Conservation (phyloP, 2,888 invertebrate genomes). For the Synanthedon myopaeformis region DNA sequence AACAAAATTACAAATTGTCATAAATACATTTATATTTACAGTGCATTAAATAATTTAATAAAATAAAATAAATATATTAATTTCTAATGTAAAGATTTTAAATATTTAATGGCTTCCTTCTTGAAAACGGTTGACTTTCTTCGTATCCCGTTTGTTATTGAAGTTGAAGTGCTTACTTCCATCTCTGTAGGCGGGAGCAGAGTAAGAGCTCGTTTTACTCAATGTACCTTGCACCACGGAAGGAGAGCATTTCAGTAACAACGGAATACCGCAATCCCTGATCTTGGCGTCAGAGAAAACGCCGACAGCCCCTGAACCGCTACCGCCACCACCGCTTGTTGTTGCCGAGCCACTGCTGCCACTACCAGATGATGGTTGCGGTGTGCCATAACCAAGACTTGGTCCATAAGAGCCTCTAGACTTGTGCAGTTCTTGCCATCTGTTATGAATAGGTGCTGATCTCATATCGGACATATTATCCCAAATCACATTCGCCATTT, state of each 20-base stretch:
- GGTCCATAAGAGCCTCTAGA: slow-evolving; percentile 29
- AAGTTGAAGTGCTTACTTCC: slow-evolving; percentile 29
- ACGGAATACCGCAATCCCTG: slow-evolving; percentile 12
- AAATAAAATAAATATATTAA: too few relatives aligned
- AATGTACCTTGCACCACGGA: slow-evolving; percentile 43
- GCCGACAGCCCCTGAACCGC: slow-evolving; percentile 30
- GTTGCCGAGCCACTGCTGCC: too few relatives aligned
- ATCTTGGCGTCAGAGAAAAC: slow-evolving; percentile 50
- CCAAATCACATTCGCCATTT: slow-evolving; percentile 23
- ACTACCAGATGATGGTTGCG: too few relatives aligned
- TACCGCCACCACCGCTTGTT: slow-evolving; percentile 7
- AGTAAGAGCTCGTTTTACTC: slow-evolving; percentile 24
- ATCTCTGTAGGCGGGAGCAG: slow-evolving; percentile 16
- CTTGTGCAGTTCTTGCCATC: neutral
- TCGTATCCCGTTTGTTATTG: slow-evolving; percentile 43
- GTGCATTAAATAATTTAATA: too few relatives aligned
- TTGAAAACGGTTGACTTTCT: slow-evolving; percentile 11
- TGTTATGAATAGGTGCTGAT: neutral
- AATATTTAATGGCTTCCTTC: too few relatives aligned
- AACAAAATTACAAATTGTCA: too few relatives aligned
- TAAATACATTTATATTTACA: too few relatives aligned
- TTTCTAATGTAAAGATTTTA: too few relatives aligned
- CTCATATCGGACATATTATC: slow-evolving; percentile 18
- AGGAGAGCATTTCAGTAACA: slow-evolving; percentile 53
- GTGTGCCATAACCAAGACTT: too few relatives aligned